These are phyloP conservation scores for Columba livia DNA, from an alignment of 2,113 vertebrate species.

Conservation along the genomic window DNA sequence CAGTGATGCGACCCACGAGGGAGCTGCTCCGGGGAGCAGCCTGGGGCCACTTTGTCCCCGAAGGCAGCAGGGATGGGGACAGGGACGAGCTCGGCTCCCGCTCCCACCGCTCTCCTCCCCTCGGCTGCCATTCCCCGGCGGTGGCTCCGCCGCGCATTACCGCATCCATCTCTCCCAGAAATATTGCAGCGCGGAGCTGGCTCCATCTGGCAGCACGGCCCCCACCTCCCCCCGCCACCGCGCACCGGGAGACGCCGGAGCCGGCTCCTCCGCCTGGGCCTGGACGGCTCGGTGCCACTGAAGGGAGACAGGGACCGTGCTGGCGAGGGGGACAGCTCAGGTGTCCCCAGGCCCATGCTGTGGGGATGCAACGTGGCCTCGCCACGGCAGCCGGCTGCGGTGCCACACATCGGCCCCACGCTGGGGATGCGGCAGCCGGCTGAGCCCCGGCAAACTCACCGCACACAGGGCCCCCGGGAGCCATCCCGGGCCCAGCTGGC, in stretches of 20 bases:
- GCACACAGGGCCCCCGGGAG: neutral
- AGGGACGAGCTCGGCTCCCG: neutral
- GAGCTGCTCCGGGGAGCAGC: neutral
- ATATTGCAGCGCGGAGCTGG: slow-evolving; percentile 50
- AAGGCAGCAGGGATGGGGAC: neutral
- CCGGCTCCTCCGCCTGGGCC: neutral
- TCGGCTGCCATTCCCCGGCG: slow-evolving; percentile 12
- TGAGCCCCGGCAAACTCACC: neutral
- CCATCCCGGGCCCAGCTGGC: neutral
- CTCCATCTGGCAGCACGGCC: slow-evolving; percentile 62
- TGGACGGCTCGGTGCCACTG: too few species aligned
- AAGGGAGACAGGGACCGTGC: neutral
- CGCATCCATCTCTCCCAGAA: slow-evolving; percentile 69
- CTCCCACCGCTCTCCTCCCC: neutral
- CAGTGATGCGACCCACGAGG: neutral
- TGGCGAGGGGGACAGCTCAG: rapidly evolving
- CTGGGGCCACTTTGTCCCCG: neutral
- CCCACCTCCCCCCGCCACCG: slow-evolving; percentile 19
- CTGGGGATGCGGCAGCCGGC: too few species aligned
- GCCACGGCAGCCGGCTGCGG: too few species aligned
- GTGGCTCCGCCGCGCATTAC: slow-evolving; percentile 21
- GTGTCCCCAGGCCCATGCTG: neutral
- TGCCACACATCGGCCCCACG: too few species aligned
- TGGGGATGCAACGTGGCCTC: too few species aligned
- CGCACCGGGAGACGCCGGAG: neutral